Evolutionary conservation across 2,888 invertebrate species (phyloP), one percentile per base, ranked within the genome.

Genomic region (Thereva nobilitata): DNA sequence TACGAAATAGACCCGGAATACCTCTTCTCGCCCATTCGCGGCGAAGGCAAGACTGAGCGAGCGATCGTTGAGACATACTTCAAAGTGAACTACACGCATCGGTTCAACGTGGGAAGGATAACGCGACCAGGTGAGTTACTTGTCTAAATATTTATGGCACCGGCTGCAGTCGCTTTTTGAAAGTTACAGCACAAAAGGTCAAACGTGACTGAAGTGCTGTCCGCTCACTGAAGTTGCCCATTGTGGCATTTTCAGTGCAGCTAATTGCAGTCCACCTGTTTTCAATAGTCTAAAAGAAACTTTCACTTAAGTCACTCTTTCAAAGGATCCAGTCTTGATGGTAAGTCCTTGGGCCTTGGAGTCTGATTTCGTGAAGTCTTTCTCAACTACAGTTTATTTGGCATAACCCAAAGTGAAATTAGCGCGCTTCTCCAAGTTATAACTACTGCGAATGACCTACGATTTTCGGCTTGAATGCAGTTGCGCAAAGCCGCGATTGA

Each of bases 1-100:
- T 94, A 93, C 82, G 92, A 94, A 83, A 94, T 94, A 82, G 95
- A 95, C 80, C 95, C 95, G 0, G 95, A 95, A 79, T 95, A 95
- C 81, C 84, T 95, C 12, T 95, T 95, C 83, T 93, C 93, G 44
- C 95, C 95, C 0, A 85, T 92, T 71, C 89, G 91, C 74, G 95
- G 95, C 0, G 90, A 90, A 73, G 93, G 92, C 9, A 93, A 93
- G 80, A 79, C 84, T 53, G 95, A 95, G 77, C 84, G 95, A 72
- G 86, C 88, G 37, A 86, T 92, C 61, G 92, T 93, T 9, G 94
- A 95, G 76, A 85, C 87, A 72, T 85, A 87, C 75, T 95, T 95
- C 81, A 93, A 92, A 83, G 91, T 93, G 68, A 94, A 95, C 79
- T 94, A 95, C 78, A 89, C 91, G 44, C 88, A 89, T 76, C 84